Evolutionary conservation across 2,888 invertebrate genomes (phyloP), one percentile per base, ranked within the genome.

Genomic region (Xestia rhomboidea): DNA sequence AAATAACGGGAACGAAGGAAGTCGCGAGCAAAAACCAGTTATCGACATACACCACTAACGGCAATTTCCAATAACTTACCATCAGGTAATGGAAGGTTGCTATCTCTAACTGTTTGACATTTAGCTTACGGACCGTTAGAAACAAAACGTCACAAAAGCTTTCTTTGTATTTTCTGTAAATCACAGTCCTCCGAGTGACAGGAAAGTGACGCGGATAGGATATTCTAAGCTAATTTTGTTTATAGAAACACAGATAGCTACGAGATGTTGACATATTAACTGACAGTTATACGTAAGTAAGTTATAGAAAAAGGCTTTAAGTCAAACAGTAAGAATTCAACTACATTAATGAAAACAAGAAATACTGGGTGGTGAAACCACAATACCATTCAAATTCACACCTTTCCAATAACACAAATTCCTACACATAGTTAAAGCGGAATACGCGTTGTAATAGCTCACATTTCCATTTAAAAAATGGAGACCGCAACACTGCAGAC

Each of bases 401-500:
- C 66, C 41, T 60, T 64, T 62, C 27, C 57, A 34, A 63, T 57
- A 77, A 38, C 51, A 51, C 27, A 21, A 4, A 46, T 57, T 18
- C 30, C 49, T 34, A 57, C 41, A 69, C 15, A n/a, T n/a, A 73
- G 51, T 68, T 46, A n/a, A 44, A 54, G 7, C 8, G 4, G 34
- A 41, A 76, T 18, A 3, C 38, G 5, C 41, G 46, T 34, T 69
- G 44, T 62, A 68, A 68, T 82, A 68, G 78, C 66, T 67, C 72
- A 73, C 62, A 70, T 67, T 78, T 75, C 49, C 69, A 78, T 70
- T 70, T 27, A 1, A 57, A 82, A 85, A 82, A 82, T 51, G 54
- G 68, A 24, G 34, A 72, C 78, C 70, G 38, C 85, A 77, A 63
- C 30, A 67, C 63, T 76, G 74, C 76, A 69, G 76, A 79, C 71